phyloP scores from a whole-genome alignment of 1,140 invertebrate species.

The Charaxes varanes region DNA sequence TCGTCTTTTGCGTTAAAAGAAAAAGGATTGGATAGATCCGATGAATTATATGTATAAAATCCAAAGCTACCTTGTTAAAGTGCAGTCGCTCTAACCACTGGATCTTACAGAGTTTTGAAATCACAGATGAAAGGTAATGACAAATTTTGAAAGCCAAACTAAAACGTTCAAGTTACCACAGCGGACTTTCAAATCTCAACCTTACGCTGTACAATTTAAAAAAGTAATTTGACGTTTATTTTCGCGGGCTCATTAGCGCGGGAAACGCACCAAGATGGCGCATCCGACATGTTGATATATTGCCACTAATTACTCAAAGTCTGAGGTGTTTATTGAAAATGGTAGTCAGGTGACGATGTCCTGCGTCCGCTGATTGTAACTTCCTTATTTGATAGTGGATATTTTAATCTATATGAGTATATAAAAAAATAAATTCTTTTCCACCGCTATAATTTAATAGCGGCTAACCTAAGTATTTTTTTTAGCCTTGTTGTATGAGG shows the following conservation, averaged over 20 bases:
- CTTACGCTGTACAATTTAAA: conserved; percentile 1
- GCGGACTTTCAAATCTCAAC: background rate
- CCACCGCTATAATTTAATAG: no score
- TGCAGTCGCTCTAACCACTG: no score
- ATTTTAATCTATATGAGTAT: no score
- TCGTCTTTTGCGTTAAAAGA: no score
- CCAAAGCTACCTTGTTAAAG: no score
- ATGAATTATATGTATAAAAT: no score
- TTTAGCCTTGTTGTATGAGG: no score
- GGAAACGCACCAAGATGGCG: conserved; percentile 50
- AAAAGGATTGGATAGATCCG: no score
- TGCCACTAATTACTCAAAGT: conserved; percentile 65
- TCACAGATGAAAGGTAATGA: background rate
- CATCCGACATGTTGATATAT: conserved; percentile 60
- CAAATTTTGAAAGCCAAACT: background rate
- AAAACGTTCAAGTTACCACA: no score
- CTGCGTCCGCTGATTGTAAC: conserved; percentile 45
- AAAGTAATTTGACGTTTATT: conserved; percentile 29
- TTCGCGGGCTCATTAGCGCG: conserved; percentile 56
- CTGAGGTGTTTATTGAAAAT: conserved; percentile 70
- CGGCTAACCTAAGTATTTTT: no score
- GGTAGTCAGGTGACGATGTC: conserved; percentile 53
- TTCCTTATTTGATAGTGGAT: conserved; percentile 37
- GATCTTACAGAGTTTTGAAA: no score
- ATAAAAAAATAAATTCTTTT: no score